These are phyloP conservation scores for Parnassius orleans DNA, from an alignment of 2,888 invertebrate species.

Conservation along the genomic window DNA sequence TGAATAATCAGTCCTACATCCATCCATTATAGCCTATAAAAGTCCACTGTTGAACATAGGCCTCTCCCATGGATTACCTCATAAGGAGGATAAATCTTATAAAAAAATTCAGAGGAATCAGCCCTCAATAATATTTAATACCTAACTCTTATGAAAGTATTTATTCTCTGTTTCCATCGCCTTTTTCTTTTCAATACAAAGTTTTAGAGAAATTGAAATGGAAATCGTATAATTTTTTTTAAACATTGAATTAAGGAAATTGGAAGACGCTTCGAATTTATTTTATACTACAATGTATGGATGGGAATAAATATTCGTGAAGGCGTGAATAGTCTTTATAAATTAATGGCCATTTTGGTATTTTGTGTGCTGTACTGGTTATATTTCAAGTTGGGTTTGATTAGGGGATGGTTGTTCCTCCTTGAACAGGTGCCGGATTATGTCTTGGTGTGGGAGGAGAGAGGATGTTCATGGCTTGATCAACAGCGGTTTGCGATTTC, in stretches of 20 bases:
- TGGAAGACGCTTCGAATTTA: neutral
- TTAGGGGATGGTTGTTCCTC: too few relatives aligned
- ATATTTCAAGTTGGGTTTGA: neutral
- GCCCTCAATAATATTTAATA: too few relatives aligned
- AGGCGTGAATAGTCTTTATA: neutral
- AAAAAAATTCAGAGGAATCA: too few relatives aligned
- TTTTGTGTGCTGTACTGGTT: neutral
- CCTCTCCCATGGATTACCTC: too few relatives aligned
- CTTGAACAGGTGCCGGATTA: too few relatives aligned
- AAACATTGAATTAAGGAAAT: constrained; percentile 6
- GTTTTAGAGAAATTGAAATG: neutral
- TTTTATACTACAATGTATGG: neutral
- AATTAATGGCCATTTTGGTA: neutral
- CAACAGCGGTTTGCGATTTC: too few relatives aligned
- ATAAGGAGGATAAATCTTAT: too few relatives aligned
- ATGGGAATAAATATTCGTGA: constrained; percentile 3
- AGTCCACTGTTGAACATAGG: too few relatives aligned
- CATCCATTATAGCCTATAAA: neutral
- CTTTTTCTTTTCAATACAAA: neutral
- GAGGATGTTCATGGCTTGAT: too few relatives aligned
- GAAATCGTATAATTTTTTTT: constrained; percentile 8
- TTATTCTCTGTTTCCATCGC: neutral
- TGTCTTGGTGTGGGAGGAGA: too few relatives aligned
- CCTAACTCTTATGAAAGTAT: too few relatives aligned
- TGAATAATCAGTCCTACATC: too few relatives aligned